Conservation (phyloP, 2,113 vertebrate species). For the Larimichthys crocea region DNA sequence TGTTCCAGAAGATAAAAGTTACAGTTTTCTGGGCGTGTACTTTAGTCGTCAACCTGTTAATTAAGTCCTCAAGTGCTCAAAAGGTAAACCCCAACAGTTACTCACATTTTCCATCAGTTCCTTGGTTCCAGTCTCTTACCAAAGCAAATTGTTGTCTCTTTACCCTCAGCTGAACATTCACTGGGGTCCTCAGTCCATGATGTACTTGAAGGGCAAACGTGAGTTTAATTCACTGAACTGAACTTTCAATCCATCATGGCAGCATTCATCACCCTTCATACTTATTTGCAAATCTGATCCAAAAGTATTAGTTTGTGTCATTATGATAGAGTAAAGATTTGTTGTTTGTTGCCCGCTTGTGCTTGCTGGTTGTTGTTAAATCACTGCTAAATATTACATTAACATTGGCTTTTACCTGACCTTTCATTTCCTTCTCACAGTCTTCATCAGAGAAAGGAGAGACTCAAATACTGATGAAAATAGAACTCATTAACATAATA, state of each 20-base stretch:
- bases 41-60: conserved; percentile 66
- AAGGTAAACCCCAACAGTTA: conserved; percentile 70
- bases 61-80: conserved; percentile 64
- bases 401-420: too few species aligned
- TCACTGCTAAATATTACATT: background rate
- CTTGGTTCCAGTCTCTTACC: background rate
- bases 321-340: background rate
- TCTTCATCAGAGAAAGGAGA: too few species aligned
- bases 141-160: background rate
- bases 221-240: conserved; percentile 52
- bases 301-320: background rate
- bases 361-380: background rate
- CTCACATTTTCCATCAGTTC: background rate
- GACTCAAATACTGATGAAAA: too few species aligned
- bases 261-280: background rate
- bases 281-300: background rate
- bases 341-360: background rate
- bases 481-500: too few species aligned
- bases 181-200: conserved; percentile 87
- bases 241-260: background rate
- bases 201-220: conserved; percentile 86
- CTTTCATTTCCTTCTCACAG: too few species aligned
- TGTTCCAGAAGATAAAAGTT: conserved; percentile 61
- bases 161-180: conserved; percentile 63
- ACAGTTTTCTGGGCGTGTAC: conserved; percentile 68